These are phyloP conservation scores for Eupithecia exiguata DNA, from an alignment of 2,888 invertebrate species.

Conservation along the genomic window DNA sequence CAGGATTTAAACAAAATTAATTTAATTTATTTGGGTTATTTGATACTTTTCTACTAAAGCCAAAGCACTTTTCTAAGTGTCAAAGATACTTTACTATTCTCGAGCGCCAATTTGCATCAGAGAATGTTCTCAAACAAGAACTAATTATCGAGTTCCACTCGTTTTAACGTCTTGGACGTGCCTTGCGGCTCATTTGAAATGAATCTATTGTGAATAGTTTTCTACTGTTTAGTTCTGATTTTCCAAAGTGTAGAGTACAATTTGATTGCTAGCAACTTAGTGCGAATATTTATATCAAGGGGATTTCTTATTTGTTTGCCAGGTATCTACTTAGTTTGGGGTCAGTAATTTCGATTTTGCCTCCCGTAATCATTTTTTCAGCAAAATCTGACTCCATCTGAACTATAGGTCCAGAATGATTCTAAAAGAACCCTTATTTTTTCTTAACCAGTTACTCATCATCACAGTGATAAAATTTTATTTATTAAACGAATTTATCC, in stretches of 20 bases:
- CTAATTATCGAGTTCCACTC: conserved; percentile 51
- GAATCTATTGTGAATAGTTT: conserved; percentile 36
- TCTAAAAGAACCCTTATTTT: no score
- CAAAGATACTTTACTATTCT: background rate
- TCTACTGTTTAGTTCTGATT: conserved; percentile 15
- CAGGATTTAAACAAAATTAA: no score
- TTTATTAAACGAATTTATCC: no score
- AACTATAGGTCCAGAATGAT: no score
- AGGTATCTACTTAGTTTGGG: no score
- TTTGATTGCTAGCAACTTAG: background rate
- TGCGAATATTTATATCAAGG: background rate
- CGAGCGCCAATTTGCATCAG: conserved; percentile 28
- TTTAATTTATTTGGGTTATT: background rate
- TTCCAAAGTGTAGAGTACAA: background rate
- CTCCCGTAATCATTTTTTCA: no score
- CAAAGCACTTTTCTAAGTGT: background rate
- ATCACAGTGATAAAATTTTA: no score
- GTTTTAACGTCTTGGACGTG: conserved; percentile 53
- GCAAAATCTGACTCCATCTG: no score
- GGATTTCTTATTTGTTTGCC: background rate
- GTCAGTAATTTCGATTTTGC: no score
- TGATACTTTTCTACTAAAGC: background rate
- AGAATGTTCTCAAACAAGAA: conserved; percentile 43
- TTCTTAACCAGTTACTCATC: no score
- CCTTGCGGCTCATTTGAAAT: conserved; percentile 44